Evolutionary conservation across 1,140 invertebrate genomes (phyloP).

Genomic region (Leptoteleia sp.): DNA sequence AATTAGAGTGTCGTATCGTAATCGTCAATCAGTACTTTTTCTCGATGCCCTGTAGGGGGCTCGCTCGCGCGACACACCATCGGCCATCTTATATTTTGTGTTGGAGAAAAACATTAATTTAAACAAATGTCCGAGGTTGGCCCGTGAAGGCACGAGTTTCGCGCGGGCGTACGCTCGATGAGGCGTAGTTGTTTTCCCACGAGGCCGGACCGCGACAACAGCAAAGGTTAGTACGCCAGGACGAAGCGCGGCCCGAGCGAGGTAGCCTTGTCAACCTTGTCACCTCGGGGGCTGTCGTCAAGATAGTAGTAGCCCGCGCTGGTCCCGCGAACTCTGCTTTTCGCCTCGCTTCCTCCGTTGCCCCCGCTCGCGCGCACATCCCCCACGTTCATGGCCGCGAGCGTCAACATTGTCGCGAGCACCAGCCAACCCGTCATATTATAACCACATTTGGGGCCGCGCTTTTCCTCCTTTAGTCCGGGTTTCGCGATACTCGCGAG

Average conservation of each 20-base stretch:
- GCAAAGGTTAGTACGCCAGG: conserved; percentile 78
- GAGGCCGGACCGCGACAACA: conserved; percentile 79
- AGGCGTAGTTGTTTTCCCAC: conserved; percentile 77
- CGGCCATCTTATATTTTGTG: conserved; percentile 82
- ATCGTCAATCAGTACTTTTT: conserved; percentile 71
- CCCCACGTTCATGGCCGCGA: too few species aligned
- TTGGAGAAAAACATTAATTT: conserved; percentile 81
- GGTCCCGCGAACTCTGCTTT: neutral
- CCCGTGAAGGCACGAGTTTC: conserved; percentile 75
- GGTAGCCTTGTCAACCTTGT: conserved; percentile 33
- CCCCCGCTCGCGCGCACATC: neutral
- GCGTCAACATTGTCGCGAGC: too few species aligned
- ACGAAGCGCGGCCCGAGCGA: conserved; percentile 39
- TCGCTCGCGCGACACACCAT: conserved; percentile 76
- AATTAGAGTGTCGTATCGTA: conserved; percentile 69
- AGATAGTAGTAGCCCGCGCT: conserved; percentile 31
- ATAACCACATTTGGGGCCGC: too few species aligned
- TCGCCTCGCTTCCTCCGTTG: conserved; percentile 4
- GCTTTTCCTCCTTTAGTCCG: too few species aligned
- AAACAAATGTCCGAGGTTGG: conserved; percentile 78
- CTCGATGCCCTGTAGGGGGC: conserved; percentile 69
- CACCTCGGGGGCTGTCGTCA: conserved; percentile 6
- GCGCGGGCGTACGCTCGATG: conserved; percentile 76
- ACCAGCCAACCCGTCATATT: too few species aligned
- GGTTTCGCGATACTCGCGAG: conserved; percentile 15